Evolutionary conservation across 2,113 vertebrate genomes (phyloP).

Genomic region (Hepsetus odoe): DNA sequence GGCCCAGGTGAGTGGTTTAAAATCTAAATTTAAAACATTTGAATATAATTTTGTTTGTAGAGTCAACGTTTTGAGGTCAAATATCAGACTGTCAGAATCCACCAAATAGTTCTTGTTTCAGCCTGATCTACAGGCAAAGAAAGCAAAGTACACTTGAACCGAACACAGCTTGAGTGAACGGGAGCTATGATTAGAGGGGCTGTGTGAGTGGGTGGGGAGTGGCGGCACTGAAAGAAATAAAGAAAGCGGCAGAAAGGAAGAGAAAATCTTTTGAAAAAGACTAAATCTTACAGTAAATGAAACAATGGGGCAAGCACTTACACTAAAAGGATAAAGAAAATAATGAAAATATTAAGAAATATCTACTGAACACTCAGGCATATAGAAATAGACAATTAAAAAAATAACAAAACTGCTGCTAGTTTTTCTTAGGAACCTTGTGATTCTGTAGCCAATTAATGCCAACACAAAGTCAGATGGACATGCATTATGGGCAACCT

Average conservation of each 20-base stretch:
- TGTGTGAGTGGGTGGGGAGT: too few relatives aligned
- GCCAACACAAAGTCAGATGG: not conserved
- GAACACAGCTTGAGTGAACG: not conserved
- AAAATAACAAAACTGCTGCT: not conserved
- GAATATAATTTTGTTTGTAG: too few relatives aligned
- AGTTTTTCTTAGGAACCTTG: not conserved
- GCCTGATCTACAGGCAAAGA: not conserved
- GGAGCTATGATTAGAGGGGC: not conserved
- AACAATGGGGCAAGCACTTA: too few relatives aligned
- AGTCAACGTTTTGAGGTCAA: too few relatives aligned
- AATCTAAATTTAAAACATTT: too few relatives aligned
- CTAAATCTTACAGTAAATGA: not conserved
- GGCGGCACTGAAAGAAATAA: not conserved
- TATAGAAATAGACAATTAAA: too few relatives aligned
- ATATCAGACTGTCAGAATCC: too few relatives aligned
- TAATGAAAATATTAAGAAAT: too few relatives aligned
- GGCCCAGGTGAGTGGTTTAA: too few relatives aligned
- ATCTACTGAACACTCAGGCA: too few relatives aligned
- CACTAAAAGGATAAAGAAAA: too few relatives aligned
- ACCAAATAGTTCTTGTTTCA: too few relatives aligned
- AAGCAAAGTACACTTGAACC: not conserved
- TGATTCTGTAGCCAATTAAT: not conserved
- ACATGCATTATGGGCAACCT: constrained; percentile 8
- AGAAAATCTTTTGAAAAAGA: not conserved
- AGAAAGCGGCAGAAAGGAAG: not conserved